Evolutionary conservation across 2,113 vertebrate species (phyloP), one percentile per base, ranked within the genome.

Genomic region (Epinephelus cyanopodus): DNA sequence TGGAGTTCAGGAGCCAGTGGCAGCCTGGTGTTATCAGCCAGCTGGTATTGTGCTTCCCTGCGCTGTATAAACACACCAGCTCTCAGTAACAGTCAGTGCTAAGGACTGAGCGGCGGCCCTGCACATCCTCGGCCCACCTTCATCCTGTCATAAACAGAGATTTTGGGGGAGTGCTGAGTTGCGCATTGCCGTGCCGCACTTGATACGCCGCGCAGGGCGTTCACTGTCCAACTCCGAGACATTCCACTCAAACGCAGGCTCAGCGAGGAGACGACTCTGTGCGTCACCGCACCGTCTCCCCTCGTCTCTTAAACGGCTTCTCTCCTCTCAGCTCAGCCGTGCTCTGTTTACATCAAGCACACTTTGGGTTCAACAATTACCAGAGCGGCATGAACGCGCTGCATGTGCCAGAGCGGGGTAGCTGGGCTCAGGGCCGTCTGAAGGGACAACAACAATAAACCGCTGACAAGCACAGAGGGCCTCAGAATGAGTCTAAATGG

Each of bases 41-140:
- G 80, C 80, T 92, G 91, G 90, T 96, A 93, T 92, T 91, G 92
- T 83, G 18, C 91, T 93, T 90, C 83, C 78, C 81, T 87, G 88
- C 81, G 80, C 92, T 93, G 91, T 94, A 90, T 95, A 97, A 97
- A 96, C 94, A 96, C 85, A 65, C 37, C 70, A 62, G 83, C 78
- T 92, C 90, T 87, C 94, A 92, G 95, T 96, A 96, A 97, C 96
- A 96, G 95, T 83, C 95, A 84, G 94, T 96, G 94, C 95, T 94
- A 93, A 93, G 95, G 91, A 90, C 94, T 93, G 84, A 87, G 81
- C 81, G 73, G 80, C 82, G 73, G 83, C 77, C 88, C 90, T 80
- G 91, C 91, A 89, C 88, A 90, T 79, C 88, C 77, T 72, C 77
- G 69, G 88, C 90, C 89, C 88, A 93, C 92, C 91, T 93, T 93